A percentile compares a stretch with the other conserved stretches of the same genome.
Evolutionary conservation across 2,113 vertebrate species (phyloP).

Genomic region (Hydrolagus affinis): DNA sequence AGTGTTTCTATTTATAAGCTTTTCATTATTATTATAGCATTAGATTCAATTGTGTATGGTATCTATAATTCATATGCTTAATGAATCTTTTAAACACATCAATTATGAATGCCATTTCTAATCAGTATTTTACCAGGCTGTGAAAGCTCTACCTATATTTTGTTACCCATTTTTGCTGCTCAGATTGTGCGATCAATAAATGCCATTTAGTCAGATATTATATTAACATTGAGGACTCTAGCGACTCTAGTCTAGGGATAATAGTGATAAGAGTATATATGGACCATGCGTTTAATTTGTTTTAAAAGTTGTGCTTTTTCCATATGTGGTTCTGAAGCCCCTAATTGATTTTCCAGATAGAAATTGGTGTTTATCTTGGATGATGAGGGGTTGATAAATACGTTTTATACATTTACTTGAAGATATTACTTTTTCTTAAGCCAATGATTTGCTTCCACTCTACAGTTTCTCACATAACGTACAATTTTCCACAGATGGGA

Average conservation of each 20-base stretch:
- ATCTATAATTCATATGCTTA: neutral
- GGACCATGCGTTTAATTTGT: neutral
- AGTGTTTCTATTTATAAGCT: conserved; percentile 30
- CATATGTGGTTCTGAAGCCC: too few species aligned
- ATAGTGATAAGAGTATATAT: neutral
- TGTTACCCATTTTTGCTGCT: neutral
- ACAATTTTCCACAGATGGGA: too few species aligned
- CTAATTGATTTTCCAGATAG: neutral
- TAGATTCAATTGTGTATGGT: neutral
- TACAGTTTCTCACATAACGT: too few species aligned
- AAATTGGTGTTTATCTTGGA: neutral
- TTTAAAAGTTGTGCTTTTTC: neutral
- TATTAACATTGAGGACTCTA: neutral
- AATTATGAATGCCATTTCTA: too few species aligned
- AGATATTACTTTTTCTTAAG: neutral
- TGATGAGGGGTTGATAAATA: neutral
- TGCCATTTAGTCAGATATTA: neutral
- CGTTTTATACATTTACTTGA: neutral
- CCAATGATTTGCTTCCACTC: too few species aligned
- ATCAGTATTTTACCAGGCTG: neutral
- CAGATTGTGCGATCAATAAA: neutral
- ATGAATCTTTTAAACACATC: neutral
- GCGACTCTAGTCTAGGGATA: neutral
- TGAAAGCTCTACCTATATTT: neutral
- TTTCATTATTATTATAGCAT: neutral